These are phyloP conservation scores for Manacus vitellinus DNA, from an alignment of 2,113 vertebrate genomes.

Conservation along the genomic window DNA sequence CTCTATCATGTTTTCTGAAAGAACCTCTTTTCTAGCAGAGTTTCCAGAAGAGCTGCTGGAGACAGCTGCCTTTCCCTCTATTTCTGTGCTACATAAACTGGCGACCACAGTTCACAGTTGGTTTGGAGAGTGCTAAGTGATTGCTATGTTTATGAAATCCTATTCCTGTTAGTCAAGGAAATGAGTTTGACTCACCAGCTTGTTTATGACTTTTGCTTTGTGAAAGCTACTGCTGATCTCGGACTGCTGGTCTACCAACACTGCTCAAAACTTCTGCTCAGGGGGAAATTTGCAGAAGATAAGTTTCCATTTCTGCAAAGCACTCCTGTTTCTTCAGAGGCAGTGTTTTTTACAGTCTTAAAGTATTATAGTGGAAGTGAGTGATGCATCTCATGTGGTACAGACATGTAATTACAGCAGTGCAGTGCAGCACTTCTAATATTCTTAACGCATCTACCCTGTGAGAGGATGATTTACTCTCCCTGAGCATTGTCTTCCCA, in stretches of 20 bases:
- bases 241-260: background rate
- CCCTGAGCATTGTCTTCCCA: background rate
- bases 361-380: background rate
- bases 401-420: background rate
- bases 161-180: constrained; percentile 60
- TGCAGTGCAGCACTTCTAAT: background rate
- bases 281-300: background rate
- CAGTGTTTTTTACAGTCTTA: background rate
- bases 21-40: background rate
- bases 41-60: background rate
- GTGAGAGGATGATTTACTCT: background rate
- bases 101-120: rapidly evolving
- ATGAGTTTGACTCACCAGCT: constrained; percentile 54
- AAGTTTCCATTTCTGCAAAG: background rate
- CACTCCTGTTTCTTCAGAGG: background rate
- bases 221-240: constrained; percentile 16
- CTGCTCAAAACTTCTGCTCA: background rate
- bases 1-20: background rate
- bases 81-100: background rate
- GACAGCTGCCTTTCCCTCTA: background rate
- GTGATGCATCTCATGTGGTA: background rate
- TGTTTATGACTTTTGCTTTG: constrained; percentile 42
- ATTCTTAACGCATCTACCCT: background rate
- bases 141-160: constrained; percentile 54
- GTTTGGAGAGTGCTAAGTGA: constrained; percentile 3